Evolutionary conservation across 2,113 vertebrate species (phyloP).

Genomic region (Abramis brama): DNA sequence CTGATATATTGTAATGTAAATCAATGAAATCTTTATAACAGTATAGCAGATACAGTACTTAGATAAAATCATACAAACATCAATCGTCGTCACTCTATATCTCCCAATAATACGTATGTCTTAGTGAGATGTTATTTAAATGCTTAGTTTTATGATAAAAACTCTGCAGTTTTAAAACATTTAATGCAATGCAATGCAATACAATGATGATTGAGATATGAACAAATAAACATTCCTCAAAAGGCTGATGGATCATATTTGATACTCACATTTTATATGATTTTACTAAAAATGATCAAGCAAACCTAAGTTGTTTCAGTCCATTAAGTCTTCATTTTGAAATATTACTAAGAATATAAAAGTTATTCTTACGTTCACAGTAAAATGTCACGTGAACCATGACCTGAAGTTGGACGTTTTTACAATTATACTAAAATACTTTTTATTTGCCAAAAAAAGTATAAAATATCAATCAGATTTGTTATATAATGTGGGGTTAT

Average conservation of each 20-base stretch:
- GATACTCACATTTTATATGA: background rate
- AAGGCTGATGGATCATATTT: background rate
- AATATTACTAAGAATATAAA: background rate
- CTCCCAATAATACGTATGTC: background rate
- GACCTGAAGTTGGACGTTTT: background rate
- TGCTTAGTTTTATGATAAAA: background rate
- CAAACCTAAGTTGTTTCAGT: background rate
- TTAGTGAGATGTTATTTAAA: background rate
- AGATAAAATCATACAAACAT: background rate
- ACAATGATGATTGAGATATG: background rate
- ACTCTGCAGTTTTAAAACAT: background rate
- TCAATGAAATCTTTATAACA: background rate
- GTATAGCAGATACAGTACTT: background rate
- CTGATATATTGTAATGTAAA: background rate
- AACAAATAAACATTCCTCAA: background rate
- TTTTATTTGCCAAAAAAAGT: no score
- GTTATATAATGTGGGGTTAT: background rate
- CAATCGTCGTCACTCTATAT: background rate
- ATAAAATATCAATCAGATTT: no score
- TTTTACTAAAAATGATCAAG: background rate
- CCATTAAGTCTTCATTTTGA: background rate
- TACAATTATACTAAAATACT: background rate
- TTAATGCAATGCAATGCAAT: background rate
- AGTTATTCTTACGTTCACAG: background rate
- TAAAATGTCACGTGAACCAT: background rate